Base-by-base conservation (phyloP, 2,888 invertebrate species). In the Tetragonisca angustula region DNA sequence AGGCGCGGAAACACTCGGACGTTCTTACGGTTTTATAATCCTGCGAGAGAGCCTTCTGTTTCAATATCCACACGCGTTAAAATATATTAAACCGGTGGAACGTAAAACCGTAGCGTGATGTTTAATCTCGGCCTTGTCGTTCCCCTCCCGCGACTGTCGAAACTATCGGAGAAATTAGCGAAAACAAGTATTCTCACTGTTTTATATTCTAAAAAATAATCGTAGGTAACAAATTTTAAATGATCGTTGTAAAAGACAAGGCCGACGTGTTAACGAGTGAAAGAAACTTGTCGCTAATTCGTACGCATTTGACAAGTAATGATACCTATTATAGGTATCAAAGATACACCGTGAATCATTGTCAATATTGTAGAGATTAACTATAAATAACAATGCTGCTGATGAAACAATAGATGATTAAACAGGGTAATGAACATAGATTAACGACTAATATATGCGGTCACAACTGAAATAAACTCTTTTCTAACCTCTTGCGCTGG, bases 11-110 rank as follows among this genome's bases (percentile, higher is more conserved):
- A 19, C 52, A 27, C 56, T 49, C 59, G 36, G 56, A 43, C n/a
- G 52, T 54, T 54, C 43, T 15, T 21, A 4, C 17, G 52, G 62
- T 71, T 82, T 73, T 68, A 59, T 56, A 76, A 73, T 9, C 43
- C 69, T 61, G 76, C 11, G 27, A 50, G 52, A 36, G 54, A 56
- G 27, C 32, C 27, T 56, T 49, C 67, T 43, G 67, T 62, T 68
- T 52, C 62, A 36, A 24, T 50, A 36, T 50, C 32, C 54, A 49
- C 50, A 52, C 67, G 61, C 65, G 73, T 64, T 73, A 69, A 73
- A 59, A 67, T 52, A 64, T 19, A 36, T 59, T 56, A 50, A 80
- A 80, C 52, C 27, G 43, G 59, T 17, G 11, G 5, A 36, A 43
- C 65, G 36, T 77, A 62, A 77, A 80, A 80, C 65, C 32, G 54